These are phyloP conservation scores for Brenthis daphne DNA, from an alignment of 2,888 invertebrate genomes.

Conservation along the genomic window DNA sequence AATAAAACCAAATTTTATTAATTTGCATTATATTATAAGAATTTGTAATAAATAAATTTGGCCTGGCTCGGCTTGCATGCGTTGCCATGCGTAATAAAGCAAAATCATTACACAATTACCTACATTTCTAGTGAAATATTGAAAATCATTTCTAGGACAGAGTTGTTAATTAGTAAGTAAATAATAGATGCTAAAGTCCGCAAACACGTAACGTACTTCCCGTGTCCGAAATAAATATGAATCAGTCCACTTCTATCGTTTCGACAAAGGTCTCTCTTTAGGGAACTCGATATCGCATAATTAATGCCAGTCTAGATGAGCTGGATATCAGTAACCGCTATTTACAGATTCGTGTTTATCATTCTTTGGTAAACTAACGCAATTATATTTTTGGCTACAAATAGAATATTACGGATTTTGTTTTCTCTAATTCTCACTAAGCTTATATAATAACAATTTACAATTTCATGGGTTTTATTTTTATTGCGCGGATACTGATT, in stretches of 20 bases:
- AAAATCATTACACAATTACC: too few relatives aligned
- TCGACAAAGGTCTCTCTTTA: constrained; percentile 21
- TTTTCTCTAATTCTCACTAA: too few relatives aligned
- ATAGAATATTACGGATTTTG: not conserved
- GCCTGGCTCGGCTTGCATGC: too few relatives aligned
- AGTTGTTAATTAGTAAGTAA: constrained; percentile 13
- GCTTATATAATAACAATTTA: too few relatives aligned
- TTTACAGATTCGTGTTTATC: not conserved
- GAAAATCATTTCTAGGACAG: not conserved
- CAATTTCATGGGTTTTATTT: too few relatives aligned
- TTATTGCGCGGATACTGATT: too few relatives aligned
- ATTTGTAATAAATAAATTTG: too few relatives aligned
- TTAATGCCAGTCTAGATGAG: constrained; percentile 3
- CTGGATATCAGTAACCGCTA: not conserved
- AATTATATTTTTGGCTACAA: not conserved
- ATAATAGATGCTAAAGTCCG: constrained; percentile 12
- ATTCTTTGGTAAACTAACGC: not conserved
- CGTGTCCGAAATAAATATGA: constrained; percentile 23
- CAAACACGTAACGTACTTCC: constrained; percentile 16
- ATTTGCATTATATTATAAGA: too few relatives aligned
- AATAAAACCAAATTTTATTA: too few relatives aligned
- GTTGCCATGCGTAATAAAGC: too few relatives aligned
- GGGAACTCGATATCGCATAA: constrained; percentile 21
- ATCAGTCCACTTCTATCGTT: constrained; percentile 18
- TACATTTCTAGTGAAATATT: not conserved